phyloP scores from a whole-genome alignment of 2,113 vertebrate species.

The Silurus meridionalis region DNA sequence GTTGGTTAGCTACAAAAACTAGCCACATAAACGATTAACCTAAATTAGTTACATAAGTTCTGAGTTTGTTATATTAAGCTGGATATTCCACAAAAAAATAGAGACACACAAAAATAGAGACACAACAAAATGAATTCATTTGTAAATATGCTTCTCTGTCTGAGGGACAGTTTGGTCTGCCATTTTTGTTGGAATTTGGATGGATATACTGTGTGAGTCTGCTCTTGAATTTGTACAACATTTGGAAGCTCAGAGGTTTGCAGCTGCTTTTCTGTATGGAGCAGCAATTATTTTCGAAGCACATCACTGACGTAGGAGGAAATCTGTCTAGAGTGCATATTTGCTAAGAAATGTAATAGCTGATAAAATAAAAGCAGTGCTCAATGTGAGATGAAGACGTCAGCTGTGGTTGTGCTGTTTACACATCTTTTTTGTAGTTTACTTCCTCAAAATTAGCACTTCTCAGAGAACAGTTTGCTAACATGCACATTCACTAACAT shows the following conservation, averaged over 20 bases:
- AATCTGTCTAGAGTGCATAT: neutral
- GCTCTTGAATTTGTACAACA: neutral
- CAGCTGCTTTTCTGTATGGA: neutral
- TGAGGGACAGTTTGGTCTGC: neutral
- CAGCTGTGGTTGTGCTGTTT: constrained; percentile 22
- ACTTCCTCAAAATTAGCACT: constrained; percentile 16
- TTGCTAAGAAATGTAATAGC: neutral
- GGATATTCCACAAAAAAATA: too few species aligned
- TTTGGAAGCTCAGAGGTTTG: neutral
- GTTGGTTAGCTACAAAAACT: neutral
- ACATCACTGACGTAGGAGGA: neutral
- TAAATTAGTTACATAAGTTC: too few species aligned
- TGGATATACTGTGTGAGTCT: neutral
- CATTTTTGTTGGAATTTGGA: neutral
- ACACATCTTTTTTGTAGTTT: neutral
- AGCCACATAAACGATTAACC: too few species aligned
- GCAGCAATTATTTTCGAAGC: neutral
- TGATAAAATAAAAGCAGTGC: neutral
- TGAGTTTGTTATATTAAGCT: neutral
- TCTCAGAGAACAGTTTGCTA: neutral
- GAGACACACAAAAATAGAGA: neutral
- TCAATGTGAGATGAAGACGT: neutral
- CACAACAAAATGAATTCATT: neutral
- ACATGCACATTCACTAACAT: neutral
- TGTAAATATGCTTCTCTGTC: neutral